These are phyloP conservation scores for Amphiura filiformis DNA, from an alignment of 35 echinoderm and acorn worm species.

Conservation along the genomic window DNA sequence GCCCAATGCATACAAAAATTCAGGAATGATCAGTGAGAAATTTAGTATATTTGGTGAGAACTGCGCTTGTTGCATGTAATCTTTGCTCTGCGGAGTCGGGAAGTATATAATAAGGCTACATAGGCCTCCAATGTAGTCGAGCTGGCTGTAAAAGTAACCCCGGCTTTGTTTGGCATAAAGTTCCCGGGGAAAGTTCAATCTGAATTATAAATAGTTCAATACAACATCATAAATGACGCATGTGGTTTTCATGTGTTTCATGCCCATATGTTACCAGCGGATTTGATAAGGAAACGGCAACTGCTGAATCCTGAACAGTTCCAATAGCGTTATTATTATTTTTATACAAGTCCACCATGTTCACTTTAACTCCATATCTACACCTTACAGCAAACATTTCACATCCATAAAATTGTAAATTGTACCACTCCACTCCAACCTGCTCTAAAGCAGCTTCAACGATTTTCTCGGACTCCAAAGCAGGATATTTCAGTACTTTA, in stretches of 20 bases:
- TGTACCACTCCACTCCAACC: constrained; percentile 96
- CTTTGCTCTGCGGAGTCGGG: no score
- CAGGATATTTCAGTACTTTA: constrained; percentile 62
- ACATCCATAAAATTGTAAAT: constrained; percentile 91
- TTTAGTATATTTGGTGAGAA: no score
- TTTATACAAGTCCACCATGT: constrained; percentile 75
- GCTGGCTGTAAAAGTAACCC: no score
- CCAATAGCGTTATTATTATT: constrained; percentile 14
- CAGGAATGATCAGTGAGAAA: no score
- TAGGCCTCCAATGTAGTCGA: no score
- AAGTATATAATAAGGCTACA: no score
- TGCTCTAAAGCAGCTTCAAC: constrained; percentile 72
- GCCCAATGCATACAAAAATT: no score
- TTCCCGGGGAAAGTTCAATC: no score
- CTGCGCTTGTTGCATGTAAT: no score
- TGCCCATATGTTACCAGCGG: constrained; percentile 89
- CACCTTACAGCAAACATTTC: constrained; percentile 92
- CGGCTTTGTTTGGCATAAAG: no score
- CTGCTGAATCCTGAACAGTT: background rate
- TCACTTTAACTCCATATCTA: constrained; percentile 91
- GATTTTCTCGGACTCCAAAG: constrained; percentile 55
- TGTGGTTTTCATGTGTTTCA: constrained; percentile 75
- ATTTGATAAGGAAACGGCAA: constrained; percentile 70
- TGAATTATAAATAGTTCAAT: no score
- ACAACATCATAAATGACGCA: background rate